Percentiles rank a stretch among this genome's conserved stretches.
Conservation (phyloP, 2,113 vertebrate species). For the Cervus canadensis region DNA sequence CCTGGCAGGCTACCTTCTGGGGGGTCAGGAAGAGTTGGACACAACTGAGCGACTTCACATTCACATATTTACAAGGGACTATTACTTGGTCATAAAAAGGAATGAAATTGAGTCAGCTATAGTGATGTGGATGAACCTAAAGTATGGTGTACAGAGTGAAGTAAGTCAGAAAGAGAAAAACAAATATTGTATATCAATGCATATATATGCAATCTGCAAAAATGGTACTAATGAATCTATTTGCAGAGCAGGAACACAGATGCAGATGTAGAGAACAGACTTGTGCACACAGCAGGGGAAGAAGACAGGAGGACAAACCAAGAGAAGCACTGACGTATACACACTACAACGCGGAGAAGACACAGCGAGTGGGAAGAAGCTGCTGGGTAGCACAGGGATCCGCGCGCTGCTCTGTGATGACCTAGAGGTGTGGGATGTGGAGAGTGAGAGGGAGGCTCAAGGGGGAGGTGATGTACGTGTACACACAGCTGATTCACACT, state of each 20-base stretch:
- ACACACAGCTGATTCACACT: not conserved
- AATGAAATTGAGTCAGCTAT: not conserved
- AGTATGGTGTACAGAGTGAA: not conserved
- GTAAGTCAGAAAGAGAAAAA: not conserved
- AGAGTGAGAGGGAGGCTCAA: not conserved
- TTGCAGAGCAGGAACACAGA: not conserved
- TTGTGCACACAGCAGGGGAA: not conserved
- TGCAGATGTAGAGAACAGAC: not conserved
- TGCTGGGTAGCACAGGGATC: not conserved
- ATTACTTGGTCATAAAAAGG: not conserved
- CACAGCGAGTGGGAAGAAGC: not conserved
- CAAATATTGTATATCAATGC: not conserved
- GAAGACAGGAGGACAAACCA: not conserved
- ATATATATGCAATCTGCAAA: not conserved
- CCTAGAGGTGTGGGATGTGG: not conserved
- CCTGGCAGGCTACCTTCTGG: not conserved
- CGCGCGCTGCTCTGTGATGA: not conserved
- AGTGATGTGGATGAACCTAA: not conserved
- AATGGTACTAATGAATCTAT: not conserved
- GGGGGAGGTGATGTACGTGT: not conserved
- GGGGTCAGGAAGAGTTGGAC: not conserved
- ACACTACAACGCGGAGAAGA: not conserved
- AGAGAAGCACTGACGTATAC: not conserved
- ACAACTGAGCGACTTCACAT: accelerated
- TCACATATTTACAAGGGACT: not conserved